phyloP scores from a whole-genome alignment of 2,797 vertebrate genomes.

The Pogonophryne albipinna region DNA sequence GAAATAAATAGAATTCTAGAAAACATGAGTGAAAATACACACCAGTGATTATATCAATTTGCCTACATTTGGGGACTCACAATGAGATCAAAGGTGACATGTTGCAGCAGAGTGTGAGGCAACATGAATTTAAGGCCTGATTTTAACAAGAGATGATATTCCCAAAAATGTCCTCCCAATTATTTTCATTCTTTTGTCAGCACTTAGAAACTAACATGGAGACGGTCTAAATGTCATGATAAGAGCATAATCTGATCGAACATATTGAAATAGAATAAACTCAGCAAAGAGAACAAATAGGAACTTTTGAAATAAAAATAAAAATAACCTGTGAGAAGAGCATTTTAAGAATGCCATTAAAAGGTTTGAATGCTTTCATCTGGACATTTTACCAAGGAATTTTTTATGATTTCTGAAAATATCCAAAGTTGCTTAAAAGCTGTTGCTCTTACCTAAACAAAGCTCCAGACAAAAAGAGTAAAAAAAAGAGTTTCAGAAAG shows the following conservation, averaged over 20 bases:
- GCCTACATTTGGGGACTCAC: conserved; percentile 42
- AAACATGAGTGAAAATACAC: conserved; percentile 38
- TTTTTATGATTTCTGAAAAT: conserved; percentile 12
- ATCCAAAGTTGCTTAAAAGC: conserved; percentile 24
- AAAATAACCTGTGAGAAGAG: not conserved
- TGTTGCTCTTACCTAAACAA: conserved; percentile 69
- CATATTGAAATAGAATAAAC: not conserved
- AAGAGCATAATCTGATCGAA: conserved; percentile 21
- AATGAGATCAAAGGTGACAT: conserved; percentile 66
- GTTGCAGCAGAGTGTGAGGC: conserved; percentile 34
- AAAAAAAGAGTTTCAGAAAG: conserved; percentile 61
- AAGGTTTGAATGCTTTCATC: not conserved
- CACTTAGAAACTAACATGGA: conserved; percentile 25
- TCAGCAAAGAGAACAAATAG: conserved; percentile 13
- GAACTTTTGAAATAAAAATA: conserved; percentile 7
- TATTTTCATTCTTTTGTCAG: conserved; percentile 52
- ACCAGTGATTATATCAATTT: conserved; percentile 66
- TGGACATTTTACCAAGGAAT: not conserved
- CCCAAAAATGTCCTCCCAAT: conserved; percentile 42
- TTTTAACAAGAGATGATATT: conserved; percentile 57
- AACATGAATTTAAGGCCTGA: conserved; percentile 62
- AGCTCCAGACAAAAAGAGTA: conserved; percentile 62
- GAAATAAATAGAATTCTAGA: conserved; percentile 58
- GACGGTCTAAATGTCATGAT: conserved; percentile 14
- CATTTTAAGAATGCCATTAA: not conserved